A percentile compares a stretch with the other conserved stretches of the same genome.
Conservation (phyloP, 2,888 invertebrate species). For the Tachina fera region DNA sequence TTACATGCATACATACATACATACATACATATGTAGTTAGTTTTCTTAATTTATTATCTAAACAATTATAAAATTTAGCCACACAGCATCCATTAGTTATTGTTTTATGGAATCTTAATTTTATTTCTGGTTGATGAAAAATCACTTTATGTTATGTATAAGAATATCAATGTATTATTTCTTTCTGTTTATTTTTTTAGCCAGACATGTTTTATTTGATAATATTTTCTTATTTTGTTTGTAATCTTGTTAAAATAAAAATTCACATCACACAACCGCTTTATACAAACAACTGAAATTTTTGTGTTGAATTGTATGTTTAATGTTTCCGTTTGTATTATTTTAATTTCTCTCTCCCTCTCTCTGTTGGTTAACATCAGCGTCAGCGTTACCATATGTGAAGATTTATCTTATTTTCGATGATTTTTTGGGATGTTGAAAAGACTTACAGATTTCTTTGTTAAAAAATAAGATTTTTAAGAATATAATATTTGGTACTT, state of each 20-base stretch:
- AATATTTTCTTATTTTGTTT: slow-evolving; percentile 26
- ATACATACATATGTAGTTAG: too few species aligned
- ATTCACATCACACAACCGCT: slow-evolving; percentile 65
- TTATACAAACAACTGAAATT: slow-evolving; percentile 56
- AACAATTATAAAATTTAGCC: neutral
- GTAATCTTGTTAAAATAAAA: slow-evolving; percentile 8
- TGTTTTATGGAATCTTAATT: neutral
- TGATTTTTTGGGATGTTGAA: too few species aligned
- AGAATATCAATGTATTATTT: neutral
- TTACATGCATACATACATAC: neutral
- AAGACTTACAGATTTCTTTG: too few species aligned
- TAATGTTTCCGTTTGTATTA: slow-evolving; percentile 27
- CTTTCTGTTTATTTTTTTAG: neutral
- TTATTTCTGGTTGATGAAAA: neutral
- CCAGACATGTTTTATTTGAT: slow-evolving; percentile 16
- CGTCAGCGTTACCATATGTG: too few species aligned
- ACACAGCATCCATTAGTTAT: slow-evolving; percentile 45
- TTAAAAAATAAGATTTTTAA: too few species aligned
- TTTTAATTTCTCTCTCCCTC: neutral
- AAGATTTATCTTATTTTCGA: too few species aligned
- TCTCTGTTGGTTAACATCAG: too few species aligned
- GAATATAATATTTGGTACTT: too few species aligned
- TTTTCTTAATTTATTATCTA: neutral
- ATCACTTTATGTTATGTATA: slow-evolving; percentile 27
- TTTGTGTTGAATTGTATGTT: slow-evolving; percentile 28